These are phyloP conservation scores for Nephotettix cincticeps DNA, from an alignment of 1,140 invertebrate genomes.

Conservation along the genomic window DNA sequence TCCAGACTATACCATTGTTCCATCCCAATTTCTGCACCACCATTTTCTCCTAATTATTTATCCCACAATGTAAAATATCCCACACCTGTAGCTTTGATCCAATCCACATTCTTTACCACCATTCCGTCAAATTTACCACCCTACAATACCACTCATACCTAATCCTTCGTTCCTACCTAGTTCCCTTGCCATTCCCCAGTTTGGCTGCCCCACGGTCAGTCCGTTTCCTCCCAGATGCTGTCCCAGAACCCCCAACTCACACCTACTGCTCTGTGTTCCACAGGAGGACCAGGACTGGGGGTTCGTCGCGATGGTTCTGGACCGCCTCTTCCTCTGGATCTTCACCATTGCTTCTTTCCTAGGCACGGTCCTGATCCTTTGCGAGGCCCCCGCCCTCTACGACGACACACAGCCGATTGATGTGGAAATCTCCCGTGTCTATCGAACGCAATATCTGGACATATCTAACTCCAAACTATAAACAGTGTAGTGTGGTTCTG, in stretches of 20 bases:
- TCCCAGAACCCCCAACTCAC: neutral
- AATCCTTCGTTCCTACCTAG: too few relatives aligned
- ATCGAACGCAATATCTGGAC: neutral
- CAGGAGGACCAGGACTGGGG: slow-evolving; percentile 99
- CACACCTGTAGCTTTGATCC: too few relatives aligned
- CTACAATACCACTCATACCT: too few relatives aligned
- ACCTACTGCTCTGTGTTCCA: slow-evolving; percentile 34
- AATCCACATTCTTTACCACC: too few relatives aligned
- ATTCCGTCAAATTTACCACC: too few relatives aligned
- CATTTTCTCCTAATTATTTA: too few relatives aligned
- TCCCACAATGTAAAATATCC: too few relatives aligned
- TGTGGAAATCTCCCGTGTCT: slow-evolving; percentile 77
- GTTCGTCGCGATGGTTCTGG: slow-evolving; percentile 99
- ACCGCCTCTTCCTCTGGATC: slow-evolving; percentile 94
- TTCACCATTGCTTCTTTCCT: slow-evolving; percentile 90
- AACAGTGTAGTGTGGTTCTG: neutral
- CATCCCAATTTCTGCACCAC: too few relatives aligned
- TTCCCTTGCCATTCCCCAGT: too few relatives aligned
- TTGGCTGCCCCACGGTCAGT: neutral
- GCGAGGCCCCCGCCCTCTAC: slow-evolving; percentile 87
- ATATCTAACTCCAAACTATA: slow-evolving; percentile 7
- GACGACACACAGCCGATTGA: slow-evolving; percentile 89
- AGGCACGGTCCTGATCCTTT: slow-evolving; percentile 83
- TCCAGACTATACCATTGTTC: too few relatives aligned
- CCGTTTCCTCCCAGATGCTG: neutral